phyloP scores from a whole-genome alignment of 2,797 vertebrate genomes.

The Danio choprae region DNA sequence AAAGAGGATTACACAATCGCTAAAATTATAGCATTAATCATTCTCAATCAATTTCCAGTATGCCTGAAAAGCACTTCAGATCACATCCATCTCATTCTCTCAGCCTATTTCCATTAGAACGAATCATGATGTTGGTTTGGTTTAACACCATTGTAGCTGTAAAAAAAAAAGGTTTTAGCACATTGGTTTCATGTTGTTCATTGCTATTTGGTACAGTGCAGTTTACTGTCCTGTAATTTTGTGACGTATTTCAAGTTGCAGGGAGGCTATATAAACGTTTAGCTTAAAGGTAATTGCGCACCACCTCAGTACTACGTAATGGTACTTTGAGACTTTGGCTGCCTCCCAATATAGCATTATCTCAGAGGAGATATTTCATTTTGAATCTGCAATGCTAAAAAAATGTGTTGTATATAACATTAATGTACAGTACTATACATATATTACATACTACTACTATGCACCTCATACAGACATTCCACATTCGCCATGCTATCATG shows the following conservation, averaged over 20 bases:
- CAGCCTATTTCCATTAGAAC: neutral
- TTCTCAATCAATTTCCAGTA: conserved; percentile 3
- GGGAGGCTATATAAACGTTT: neutral
- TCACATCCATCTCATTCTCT: neutral
- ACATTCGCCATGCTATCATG: too few species aligned
- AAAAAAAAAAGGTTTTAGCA: neutral
- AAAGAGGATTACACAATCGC: conserved; percentile 27
- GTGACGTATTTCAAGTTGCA: neutral
- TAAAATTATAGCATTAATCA: conserved; percentile 25
- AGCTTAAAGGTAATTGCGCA: neutral
- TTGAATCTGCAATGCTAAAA: too few species aligned
- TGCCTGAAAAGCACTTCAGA: conserved; percentile 15
- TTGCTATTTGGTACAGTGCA: neutral
- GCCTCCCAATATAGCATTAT: too few species aligned
- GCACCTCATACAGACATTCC: too few species aligned
- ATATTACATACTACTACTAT: too few species aligned
- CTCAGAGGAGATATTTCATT: too few species aligned
- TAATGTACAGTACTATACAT: too few species aligned
- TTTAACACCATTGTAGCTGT: conserved; percentile 7
- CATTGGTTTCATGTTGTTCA: neutral
- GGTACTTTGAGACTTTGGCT: too few species aligned
- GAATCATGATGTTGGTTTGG: conserved; percentile 13
- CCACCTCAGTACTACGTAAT: too few species aligned
- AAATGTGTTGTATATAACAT: too few species aligned
- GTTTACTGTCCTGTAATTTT: neutral